Percentiles rank a stretch among this genome's conserved stretches.
These are phyloP conservation scores for Ophioninae sp. DNA, from an alignment of 2,888 invertebrate genomes.

Conservation along the genomic window DNA sequence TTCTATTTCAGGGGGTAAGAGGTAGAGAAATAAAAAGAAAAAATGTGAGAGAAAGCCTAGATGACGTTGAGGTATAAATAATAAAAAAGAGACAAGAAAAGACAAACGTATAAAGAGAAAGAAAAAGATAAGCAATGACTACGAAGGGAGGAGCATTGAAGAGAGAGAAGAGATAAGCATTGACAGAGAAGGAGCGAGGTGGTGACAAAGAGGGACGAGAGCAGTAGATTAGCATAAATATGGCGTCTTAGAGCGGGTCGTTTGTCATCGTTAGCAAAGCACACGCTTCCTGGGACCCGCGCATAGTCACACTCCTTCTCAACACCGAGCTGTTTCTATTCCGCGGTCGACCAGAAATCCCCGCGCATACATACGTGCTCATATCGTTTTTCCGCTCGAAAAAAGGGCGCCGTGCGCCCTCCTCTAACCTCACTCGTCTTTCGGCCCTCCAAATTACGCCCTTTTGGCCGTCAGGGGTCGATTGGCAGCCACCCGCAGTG, in stretches of 20 bases:
- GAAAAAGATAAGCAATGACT: no score
- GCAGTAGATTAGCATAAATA: slow-evolving; percentile 80
- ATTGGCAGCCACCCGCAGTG: neutral
- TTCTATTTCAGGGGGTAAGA: slow-evolving; percentile 38
- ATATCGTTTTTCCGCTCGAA: neutral
- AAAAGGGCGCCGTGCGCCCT: slow-evolving; percentile 10
- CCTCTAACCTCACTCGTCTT: neutral
- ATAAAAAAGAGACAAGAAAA: no score
- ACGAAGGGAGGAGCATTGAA: no score
- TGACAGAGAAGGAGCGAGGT: neutral
- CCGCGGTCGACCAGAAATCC: slow-evolving; percentile 63
- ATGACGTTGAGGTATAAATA: no score
- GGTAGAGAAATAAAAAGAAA: slow-evolving; percentile 66
- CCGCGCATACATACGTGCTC: slow-evolving; percentile 4
- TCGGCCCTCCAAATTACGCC: neutral
- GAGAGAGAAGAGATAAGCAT: neutral
- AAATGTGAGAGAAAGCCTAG: neutral
- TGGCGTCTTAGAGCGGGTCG: slow-evolving; percentile 80
- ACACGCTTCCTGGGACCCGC: slow-evolving; percentile 81
- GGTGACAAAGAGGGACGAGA: slow-evolving; percentile 22
- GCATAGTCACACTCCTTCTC: slow-evolving; percentile 76
- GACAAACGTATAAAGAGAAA: no score
- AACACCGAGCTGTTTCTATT: slow-evolving; percentile 76
- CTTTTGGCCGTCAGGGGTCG: neutral
- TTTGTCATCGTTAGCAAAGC: slow-evolving; percentile 81